These are phyloP conservation scores for Petrocephalus zakoni DNA, from an alignment of 2,113 vertebrate genomes.

Conservation along the genomic window DNA sequence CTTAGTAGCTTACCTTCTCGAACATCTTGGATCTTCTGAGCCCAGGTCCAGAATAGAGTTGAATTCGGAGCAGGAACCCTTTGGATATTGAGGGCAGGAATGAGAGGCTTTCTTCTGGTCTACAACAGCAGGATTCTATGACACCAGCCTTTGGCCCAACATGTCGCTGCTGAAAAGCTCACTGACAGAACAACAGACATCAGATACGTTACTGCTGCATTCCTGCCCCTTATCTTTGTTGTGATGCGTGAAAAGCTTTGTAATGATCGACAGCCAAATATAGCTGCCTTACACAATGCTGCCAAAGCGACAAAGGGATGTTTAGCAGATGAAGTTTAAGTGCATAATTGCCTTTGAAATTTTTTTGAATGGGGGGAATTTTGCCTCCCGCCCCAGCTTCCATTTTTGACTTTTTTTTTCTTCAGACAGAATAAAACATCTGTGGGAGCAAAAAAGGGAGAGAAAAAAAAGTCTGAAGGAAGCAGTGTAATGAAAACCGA, in stretches of 20 bases:
- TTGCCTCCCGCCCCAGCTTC: slow-evolving; percentile 19
- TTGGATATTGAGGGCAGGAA: not conserved
- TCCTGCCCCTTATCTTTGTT: slow-evolving; percentile 26
- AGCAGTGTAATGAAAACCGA: not conserved
- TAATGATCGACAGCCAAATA: slow-evolving; percentile 44
- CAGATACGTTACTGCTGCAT: slow-evolving; percentile 16
- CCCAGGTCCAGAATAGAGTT: not conserved
- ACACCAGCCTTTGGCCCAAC: not conserved
- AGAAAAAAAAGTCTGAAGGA: not conserved
- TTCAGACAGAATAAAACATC: not conserved
- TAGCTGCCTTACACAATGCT: slow-evolving; percentile 36
- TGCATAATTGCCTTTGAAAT: slow-evolving; percentile 36
- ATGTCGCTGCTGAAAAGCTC: not conserved
- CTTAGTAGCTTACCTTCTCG: not conserved
- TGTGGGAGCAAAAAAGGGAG: not conserved
- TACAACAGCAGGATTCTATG: not conserved
- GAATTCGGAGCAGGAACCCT: not conserved
- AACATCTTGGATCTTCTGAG: not conserved
- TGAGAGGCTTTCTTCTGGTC: not conserved
- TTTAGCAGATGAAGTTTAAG: slow-evolving; percentile 31
- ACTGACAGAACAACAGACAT: not conserved
- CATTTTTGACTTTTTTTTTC: slow-evolving; percentile 2
- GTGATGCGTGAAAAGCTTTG: slow-evolving; percentile 29
- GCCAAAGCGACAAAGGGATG: slow-evolving; percentile 42
- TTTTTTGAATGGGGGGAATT: slow-evolving; percentile 32